phyloP scores from a whole-genome alignment of 2,888 invertebrate genomes.

The Parelbella ahira region DNA sequence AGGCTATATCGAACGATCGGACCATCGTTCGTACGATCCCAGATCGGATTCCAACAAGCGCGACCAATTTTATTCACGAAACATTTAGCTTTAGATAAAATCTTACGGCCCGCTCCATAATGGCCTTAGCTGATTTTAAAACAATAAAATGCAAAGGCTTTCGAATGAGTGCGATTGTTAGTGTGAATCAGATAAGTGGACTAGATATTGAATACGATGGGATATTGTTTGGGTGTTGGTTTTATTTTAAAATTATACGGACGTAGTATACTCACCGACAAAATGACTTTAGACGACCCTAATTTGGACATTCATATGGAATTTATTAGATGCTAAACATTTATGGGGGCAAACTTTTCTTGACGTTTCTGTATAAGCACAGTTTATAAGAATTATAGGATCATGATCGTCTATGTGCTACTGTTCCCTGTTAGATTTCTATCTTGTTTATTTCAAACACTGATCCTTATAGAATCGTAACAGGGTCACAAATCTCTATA shows the following conservation, averaged over 20 bases:
- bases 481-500: no score
- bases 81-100: conserved; percentile 73
- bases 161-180: conserved; percentile 61
- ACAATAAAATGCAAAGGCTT: conserved; percentile 47
- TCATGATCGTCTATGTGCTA: no score
- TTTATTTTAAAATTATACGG: conserved; percentile 48
- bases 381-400: no score
- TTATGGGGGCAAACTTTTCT: conserved; percentile 17
- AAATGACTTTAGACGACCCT: conserved; percentile 26
- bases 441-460: no score
- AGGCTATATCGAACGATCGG: conserved; percentile 39
- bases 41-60: conserved; percentile 65
- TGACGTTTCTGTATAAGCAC: conserved; percentile 15
- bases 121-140: conserved; percentile 40
- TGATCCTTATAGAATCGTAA: no score
- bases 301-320: conserved; percentile 28
- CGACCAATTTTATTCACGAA: conserved; percentile 76
- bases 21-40: conserved; percentile 49
- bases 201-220: conserved; percentile 52
- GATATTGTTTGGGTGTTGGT: conserved; percentile 42
- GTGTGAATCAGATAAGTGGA: conserved; percentile 66
- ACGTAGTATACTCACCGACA: conserved; percentile 28
- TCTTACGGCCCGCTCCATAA: conserved; percentile 55
- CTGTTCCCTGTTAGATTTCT: no score
- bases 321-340: conserved; percentile 26